Conservation (phyloP, 2,888 invertebrate genomes). For the Odontomyia ornata region DNA sequence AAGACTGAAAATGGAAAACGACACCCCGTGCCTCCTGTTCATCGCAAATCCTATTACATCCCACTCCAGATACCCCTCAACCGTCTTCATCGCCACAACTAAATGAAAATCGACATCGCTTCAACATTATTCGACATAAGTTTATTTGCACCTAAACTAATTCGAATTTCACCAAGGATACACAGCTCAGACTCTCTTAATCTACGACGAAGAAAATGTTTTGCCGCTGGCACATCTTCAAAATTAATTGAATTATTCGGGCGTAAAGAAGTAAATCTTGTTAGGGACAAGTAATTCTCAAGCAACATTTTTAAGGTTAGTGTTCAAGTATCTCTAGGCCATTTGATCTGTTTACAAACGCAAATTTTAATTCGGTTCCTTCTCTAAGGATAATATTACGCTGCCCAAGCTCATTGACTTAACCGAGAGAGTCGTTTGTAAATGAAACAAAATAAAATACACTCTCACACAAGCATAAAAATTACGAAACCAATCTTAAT, state of each 20-base stretch:
- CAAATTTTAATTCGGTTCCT: background rate
- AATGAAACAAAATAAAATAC: background rate
- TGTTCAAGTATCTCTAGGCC: conserved; percentile 25
- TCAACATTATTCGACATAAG: background rate
- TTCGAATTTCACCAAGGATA: conserved; percentile 9
- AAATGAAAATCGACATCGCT: background rate
- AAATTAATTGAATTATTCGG: conserved; percentile 52
- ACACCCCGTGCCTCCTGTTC: too few relatives aligned
- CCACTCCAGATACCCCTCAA: too few relatives aligned
- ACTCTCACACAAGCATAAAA: background rate
- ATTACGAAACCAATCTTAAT: background rate
- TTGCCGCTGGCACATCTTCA: conserved; percentile 32
- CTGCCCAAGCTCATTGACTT: background rate
- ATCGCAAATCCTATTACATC: too few relatives aligned
- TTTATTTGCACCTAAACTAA: conserved; percentile 26
- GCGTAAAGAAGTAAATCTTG: conserved; percentile 51
- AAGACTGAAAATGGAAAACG: too few relatives aligned
- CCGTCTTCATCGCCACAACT: too few relatives aligned
- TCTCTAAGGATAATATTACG: background rate
- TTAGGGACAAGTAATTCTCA: conserved; percentile 42
- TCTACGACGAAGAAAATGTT: conserved; percentile 25
- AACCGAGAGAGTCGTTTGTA: background rate
- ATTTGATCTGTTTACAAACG: conserved; percentile 33
- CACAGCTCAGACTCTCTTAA: background rate
- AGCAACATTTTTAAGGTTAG: conserved; percentile 9